These are phyloP conservation scores for Leucozona laternaria DNA, from an alignment of 2,888 invertebrate genomes.

Conservation along the genomic window DNA sequence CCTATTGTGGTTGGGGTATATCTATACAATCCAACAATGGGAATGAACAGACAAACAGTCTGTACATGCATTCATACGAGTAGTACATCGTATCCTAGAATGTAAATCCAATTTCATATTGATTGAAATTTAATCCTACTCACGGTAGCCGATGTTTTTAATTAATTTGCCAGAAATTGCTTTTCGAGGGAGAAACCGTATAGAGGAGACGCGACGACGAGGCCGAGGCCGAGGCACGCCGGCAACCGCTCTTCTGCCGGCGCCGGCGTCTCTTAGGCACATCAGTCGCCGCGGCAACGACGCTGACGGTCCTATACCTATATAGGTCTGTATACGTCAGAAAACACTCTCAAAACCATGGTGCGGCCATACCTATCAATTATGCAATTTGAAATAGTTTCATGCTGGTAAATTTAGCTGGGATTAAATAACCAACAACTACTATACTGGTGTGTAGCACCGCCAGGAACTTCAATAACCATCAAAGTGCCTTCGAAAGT, in stretches of 20 bases:
- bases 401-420: slow-evolving; percentile 64
- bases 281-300: not conserved
- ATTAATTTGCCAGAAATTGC: slow-evolving; percentile 74
- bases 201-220: not conserved
- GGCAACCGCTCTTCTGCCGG: not conserved
- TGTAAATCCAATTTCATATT: slow-evolving; percentile 74
- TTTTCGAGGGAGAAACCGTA: slow-evolving; percentile 22
- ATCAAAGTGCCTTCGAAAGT: slow-evolving; percentile 58
- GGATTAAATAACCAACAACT: slow-evolving; percentile 66
- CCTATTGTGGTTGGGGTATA: slow-evolving; percentile 4
- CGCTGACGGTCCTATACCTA: not conserved
- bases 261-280: not conserved
- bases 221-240: no score
- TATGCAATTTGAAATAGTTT: slow-evolving; percentile 74
- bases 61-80: not conserved
- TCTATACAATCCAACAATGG: slow-evolving; percentile 29
- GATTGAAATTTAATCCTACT: slow-evolving; percentile 74
- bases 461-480: slow-evolving; percentile 59
- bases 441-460: no score
- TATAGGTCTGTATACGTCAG: no score
- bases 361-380: slow-evolving; percentile 63
- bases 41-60: not conserved
- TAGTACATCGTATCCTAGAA: slow-evolving; percentile 15
- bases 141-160: slow-evolving; percentile 72
- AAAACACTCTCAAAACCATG: slow-evolving; percentile 4